These are phyloP conservation scores for Charaxes varanes DNA, from an alignment of 1,140 invertebrate species.

Conservation along the genomic window DNA sequence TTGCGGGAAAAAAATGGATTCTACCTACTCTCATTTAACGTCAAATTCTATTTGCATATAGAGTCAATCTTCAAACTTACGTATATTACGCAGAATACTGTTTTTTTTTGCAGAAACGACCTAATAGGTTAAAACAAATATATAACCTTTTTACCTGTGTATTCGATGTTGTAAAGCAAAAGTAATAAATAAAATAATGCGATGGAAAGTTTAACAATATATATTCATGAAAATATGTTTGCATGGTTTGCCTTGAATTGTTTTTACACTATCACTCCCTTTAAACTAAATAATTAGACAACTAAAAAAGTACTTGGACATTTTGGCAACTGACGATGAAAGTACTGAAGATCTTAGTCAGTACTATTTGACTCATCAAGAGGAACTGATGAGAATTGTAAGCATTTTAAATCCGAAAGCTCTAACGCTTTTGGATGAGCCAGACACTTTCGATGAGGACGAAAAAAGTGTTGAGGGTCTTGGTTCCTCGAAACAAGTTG, in stretches of 20 bases:
- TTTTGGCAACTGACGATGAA: slow-evolving; percentile 66
- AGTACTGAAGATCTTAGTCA: slow-evolving; percentile 49
- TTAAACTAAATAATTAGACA: slow-evolving; percentile 49
- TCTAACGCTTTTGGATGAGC: slow-evolving; percentile 47
- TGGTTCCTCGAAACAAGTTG: too few species aligned
- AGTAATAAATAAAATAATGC: slow-evolving; percentile 18
- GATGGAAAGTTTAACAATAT: slow-evolving; percentile 26
- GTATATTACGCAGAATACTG: too few species aligned
- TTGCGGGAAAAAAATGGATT: too few species aligned
- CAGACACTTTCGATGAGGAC: slow-evolving; percentile 52
- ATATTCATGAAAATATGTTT: slow-evolving; percentile 57
- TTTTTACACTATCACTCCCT: slow-evolving; percentile 15
- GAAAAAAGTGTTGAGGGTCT: slow-evolving; percentile 45
- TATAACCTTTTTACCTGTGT: too few species aligned
- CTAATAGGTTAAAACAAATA: too few species aligned
- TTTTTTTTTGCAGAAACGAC: too few species aligned
- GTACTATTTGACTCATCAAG: slow-evolving; percentile 59
- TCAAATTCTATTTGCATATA: too few species aligned
- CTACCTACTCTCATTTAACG: too few species aligned
- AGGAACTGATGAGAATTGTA: slow-evolving; percentile 50
- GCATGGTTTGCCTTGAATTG: slow-evolving; percentile 67
- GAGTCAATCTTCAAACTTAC: too few species aligned
- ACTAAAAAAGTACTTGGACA: slow-evolving; percentile 71
- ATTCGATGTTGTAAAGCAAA: slow-evolving; percentile 32
- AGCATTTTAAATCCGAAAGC: slow-evolving; percentile 55